A percentile compares a stretch with the other conserved stretches of the same genome.
These are phyloP conservation scores for Oophaga sylvatica DNA, from an alignment of 2,797 vertebrate genomes.

Conservation along the genomic window DNA sequence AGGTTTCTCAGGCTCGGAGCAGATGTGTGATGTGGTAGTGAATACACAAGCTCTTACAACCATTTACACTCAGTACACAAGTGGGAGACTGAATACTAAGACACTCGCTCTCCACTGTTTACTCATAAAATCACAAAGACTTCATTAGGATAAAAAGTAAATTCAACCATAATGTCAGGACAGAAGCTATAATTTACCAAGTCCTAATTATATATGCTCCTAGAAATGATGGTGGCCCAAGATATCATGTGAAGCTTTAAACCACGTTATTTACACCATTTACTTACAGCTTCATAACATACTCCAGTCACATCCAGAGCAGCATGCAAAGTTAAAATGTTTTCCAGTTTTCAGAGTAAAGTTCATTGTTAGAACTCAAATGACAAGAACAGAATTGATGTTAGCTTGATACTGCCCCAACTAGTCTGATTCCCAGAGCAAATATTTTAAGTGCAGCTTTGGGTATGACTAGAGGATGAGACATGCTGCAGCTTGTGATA, in stretches of 20 bases:
- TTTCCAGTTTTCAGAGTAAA: background rate
- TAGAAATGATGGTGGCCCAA: background rate
- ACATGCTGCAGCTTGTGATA: background rate
- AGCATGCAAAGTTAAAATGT: background rate
- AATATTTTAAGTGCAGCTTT: background rate
- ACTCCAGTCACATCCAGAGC: background rate
- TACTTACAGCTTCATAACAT: background rate
- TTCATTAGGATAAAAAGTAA: background rate
- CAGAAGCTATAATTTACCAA: background rate
- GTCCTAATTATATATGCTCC: background rate
- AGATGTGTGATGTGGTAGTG: constrained; percentile 42
- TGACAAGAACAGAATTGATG: too few species aligned
- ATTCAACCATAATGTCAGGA: background rate
- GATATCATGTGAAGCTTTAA: background rate
- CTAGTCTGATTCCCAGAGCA: background rate
- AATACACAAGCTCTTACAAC: background rate
- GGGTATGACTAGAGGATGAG: background rate
- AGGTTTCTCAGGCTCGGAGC: constrained; percentile 30
- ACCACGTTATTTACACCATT: too few species aligned
- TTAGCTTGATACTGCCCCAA: background rate
- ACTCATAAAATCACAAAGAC: background rate
- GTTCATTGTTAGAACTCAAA: background rate
- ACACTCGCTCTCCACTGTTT: too few species aligned
- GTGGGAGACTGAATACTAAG: background rate
- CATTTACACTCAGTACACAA: constrained; percentile 14